These are phyloP conservation scores for Drosophila greeni DNA, from an alignment of 2,888 invertebrate genomes.

Conservation along the genomic window DNA sequence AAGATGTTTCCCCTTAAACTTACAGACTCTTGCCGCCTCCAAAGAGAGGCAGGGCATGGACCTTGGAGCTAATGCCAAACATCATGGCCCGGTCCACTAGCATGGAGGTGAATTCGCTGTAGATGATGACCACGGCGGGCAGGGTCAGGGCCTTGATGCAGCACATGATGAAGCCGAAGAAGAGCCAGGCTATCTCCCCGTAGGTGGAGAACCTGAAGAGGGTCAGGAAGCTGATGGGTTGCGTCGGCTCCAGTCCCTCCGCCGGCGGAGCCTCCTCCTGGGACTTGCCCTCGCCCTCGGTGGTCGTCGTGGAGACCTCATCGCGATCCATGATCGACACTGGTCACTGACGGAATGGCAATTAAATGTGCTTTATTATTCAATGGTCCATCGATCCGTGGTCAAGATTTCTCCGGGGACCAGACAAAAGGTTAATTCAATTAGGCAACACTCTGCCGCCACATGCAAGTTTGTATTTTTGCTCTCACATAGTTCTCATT, in stretches of 20 bases:
- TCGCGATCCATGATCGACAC: conserved; percentile 67
- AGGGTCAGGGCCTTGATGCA: conserved; percentile 83
- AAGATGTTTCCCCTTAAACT: conserved; percentile 40
- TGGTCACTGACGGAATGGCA: conserved; percentile 7
- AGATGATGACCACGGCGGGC: conserved; percentile 85
- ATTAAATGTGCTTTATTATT: conserved; percentile 35
- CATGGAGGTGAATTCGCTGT: conserved; percentile 86
- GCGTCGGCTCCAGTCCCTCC: conserved; percentile 64
- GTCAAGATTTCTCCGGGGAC: conserved; percentile 36
- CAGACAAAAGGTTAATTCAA: conserved; percentile 69
- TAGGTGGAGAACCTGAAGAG: conserved; percentile 82
- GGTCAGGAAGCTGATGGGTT: conserved; percentile 69
- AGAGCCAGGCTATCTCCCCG: conserved; percentile 81
- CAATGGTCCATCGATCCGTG: conserved; percentile 47
- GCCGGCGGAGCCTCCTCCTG: conserved; percentile 62
- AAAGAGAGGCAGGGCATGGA: conserved; percentile 81
- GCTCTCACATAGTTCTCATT: conserved; percentile 45
- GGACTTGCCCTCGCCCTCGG: conserved; percentile 63
- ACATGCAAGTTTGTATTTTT: conserved; percentile 38
- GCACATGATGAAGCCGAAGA: conserved; percentile 82
- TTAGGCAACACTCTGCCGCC: conserved; percentile 50
- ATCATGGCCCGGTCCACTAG: conserved; percentile 83
- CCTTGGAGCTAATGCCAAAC: conserved; percentile 81
- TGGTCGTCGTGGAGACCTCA: conserved; percentile 61
- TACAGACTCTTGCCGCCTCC: conserved; percentile 83